These are phyloP conservation scores for Rugalucina vietnamica DNA, from an alignment of 2,888 invertebrate species.

Conservation along the genomic window DNA sequence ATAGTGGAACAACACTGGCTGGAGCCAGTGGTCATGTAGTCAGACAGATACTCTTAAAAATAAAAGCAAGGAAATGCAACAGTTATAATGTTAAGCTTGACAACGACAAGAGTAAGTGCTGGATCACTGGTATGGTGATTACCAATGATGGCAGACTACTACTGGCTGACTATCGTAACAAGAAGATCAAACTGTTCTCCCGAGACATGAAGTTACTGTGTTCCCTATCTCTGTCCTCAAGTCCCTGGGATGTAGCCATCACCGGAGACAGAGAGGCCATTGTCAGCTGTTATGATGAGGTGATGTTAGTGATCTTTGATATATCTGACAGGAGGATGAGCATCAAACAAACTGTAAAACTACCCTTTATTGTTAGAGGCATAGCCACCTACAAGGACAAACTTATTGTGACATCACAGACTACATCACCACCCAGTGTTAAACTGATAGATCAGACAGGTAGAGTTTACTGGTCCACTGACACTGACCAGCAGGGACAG, in stretches of 20 bases:
- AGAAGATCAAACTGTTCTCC: background rate
- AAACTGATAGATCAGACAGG: background rate
- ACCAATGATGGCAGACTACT: background rate
- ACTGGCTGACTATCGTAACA: background rate
- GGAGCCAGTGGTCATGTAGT: no score
- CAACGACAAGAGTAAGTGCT: no score
- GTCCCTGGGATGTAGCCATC: background rate
- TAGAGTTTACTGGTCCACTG: background rate
- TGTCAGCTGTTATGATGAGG: no score
- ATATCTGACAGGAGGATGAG: background rate
- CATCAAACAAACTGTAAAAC: background rate
- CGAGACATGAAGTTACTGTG: background rate
- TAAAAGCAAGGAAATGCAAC: no score
- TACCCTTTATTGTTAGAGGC: background rate
- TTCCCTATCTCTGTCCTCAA: background rate
- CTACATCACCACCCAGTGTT: background rate
- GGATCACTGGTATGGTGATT: background rate
- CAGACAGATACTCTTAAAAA: no score
- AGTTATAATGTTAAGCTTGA: no score
- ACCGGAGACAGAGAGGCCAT: background rate
- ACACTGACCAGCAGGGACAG: background rate
- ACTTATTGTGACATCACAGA: background rate
- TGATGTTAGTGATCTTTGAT: background rate
- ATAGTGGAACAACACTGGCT: no score
- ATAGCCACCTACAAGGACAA: background rate